Evolutionary conservation across 53 echinoderm and acorn worm species (phyloP), one percentile per base, ranked within the genome.

Genomic region (Zoroaster sp.): DNA sequence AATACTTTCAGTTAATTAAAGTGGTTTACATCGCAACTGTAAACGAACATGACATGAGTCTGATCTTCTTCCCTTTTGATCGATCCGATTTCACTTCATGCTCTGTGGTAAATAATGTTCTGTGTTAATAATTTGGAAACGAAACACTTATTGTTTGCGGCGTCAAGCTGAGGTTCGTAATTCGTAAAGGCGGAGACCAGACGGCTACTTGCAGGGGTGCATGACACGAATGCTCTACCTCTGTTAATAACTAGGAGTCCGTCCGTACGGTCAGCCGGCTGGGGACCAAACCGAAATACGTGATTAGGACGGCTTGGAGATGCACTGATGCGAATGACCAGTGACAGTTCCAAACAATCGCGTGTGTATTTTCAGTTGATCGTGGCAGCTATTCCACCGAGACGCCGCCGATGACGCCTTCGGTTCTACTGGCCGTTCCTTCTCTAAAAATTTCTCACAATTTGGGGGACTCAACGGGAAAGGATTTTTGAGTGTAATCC

Each of bases 311-410:
- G 36, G 40, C 40, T 17, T 20, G 18, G 40, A n/a, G 36, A 33
- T 36, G 36, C 70, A 0, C 17, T 30, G 36, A 36, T 76, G 47
- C 76, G 34, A 76, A 76, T 76, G 33, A 32, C 76, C 45, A 31
- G 47, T 35, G 76, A 76, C 76, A 76, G 30, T 30, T 4, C 37
- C 76, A 47, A 41, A 76, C 49, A 76, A 30, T 23, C 46, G 76
- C 47, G 76, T 49, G 76, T 76, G 76, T 76, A 34, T 49, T 76
- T 76, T 76, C 46, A 47, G 76, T 46, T 47, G 49, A 51, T 76
- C 52, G 76, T 76, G 76, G 76, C 42, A 51, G 76, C n/a, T 46
- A 76, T 76, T 76, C 33, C 76, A 49, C 3, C 14, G 51, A 0
- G 76, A 4, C 49, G 13, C 32, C 17, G 51, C 45, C 52, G 49